Conservation (phyloP, 1,140 invertebrate genomes). For the Drosophila sulfurigaster region DNA sequence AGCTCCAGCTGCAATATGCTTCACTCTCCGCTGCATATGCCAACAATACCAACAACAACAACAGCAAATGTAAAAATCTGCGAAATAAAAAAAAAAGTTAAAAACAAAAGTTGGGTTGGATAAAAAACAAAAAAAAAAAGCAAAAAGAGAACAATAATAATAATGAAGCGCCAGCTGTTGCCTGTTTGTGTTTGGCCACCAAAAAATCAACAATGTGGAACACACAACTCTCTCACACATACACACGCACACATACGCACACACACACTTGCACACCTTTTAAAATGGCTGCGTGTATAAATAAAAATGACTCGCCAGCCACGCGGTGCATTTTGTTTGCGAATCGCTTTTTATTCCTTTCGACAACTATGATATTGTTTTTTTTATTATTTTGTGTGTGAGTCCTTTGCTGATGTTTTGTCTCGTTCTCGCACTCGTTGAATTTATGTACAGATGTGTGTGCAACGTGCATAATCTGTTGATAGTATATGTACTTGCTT, state of each 20-base stretch:
- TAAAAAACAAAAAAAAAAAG: conserved; percentile 37
- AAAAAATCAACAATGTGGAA: conserved; percentile 75
- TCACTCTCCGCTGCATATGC: conserved; percentile 2
- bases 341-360: conserved; percentile 32
- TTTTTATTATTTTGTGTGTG: conserved; percentile 1
- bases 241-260: not conserved
- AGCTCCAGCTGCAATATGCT: conserved; percentile 34
- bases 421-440: not conserved
- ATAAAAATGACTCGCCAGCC: conserved; percentile 58
- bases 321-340: conserved; percentile 56
- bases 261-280: conserved; percentile 27
- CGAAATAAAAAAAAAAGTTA: conserved; percentile 7
- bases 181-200: conserved; percentile 76
- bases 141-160: conserved; percentile 43
- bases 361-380: conserved; percentile 47
- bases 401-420: conserved; percentile 27
- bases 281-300: conserved; percentile 42
- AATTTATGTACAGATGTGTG: conserved; percentile 15
- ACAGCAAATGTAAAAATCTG: conserved; percentile 12
- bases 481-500: conserved; percentile 60
- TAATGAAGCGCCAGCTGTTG: conserved; percentile 71
- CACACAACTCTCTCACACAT: conserved; percentile 13
- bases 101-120: conserved; percentile 8
- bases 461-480: conserved; percentile 38
- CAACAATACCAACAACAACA: conserved; percentile 11